A percentile compares a stretch with the other conserved stretches of the same genome.
These are phyloP conservation scores for Corydoras maculifer DNA, from an alignment of 2,113 vertebrate species.

Conservation along the genomic window DNA sequence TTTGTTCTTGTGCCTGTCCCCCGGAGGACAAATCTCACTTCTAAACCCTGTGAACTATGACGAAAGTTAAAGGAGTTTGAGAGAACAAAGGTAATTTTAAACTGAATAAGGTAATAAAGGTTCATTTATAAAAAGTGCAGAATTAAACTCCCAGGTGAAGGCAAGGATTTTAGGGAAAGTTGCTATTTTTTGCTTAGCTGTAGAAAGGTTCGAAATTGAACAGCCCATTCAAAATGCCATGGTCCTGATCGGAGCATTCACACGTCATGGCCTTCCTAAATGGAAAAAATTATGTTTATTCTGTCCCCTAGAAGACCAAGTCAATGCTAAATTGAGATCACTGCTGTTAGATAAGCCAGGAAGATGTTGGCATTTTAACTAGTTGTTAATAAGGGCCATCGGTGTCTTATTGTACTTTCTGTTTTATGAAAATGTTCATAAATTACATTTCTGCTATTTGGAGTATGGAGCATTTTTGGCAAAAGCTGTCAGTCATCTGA, in stretches of 20 bases:
- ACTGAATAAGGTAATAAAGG: constrained; percentile 19
- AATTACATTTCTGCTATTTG: neutral
- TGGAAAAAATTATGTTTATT: constrained; percentile 39
- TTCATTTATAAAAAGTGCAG: constrained; percentile 21
- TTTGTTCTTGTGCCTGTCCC: constrained; percentile 7
- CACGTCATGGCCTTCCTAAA: constrained; percentile 22
- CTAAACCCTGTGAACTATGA: constrained; percentile 9
- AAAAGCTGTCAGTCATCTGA: constrained; percentile 7
- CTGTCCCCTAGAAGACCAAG: constrained; percentile 4
- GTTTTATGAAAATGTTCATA: neutral
- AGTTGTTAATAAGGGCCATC: constrained; percentile 12
- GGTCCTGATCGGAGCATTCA: constrained; percentile 19
- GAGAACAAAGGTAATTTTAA: constrained; percentile 30
- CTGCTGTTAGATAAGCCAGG: neutral
- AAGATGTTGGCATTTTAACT: constrained; percentile 14
- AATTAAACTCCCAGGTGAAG: constrained; percentile 18
- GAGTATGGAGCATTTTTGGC: neutral
- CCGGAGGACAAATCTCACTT: neutral
- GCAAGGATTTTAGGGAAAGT: constrained; percentile 19
- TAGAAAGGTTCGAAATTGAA: constrained; percentile 30
- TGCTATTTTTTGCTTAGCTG: constrained; percentile 6
- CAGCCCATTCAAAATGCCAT: constrained; percentile 24
- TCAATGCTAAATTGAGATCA: constrained; percentile 5
- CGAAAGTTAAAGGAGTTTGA: constrained; percentile 11
- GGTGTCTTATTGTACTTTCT: neutral